Evolutionary conservation across 2,888 invertebrate genomes (phyloP).

Genomic region (Norana najaformis): DNA sequence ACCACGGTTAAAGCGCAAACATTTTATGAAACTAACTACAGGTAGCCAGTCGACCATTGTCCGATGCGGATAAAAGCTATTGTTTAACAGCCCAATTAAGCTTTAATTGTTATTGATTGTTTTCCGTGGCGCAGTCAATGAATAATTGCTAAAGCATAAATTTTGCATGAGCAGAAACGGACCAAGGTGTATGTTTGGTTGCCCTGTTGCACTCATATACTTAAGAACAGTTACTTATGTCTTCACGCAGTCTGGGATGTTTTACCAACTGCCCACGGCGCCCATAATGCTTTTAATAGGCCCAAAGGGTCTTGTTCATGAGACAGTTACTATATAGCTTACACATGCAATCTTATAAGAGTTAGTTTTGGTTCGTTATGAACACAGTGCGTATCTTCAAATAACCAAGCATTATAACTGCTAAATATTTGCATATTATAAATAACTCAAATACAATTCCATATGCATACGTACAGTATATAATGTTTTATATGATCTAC

Average conservation of each 20-base stretch:
- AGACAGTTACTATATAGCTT: too few relatives aligned
- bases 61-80: not conserved
- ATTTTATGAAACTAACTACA: too few relatives aligned
- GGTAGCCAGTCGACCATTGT: not conserved
- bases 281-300: not conserved
- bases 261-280: not conserved
- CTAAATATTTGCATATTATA: too few relatives aligned
- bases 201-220: not conserved
- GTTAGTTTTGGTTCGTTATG: too few relatives aligned
- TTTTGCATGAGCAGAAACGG: not conserved
- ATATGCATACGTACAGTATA: too few relatives aligned
- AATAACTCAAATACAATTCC: too few relatives aligned
- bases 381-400: too few relatives aligned
- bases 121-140: not conserved
- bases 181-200: not conserved
- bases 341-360: too few relatives aligned
- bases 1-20: too few relatives aligned
- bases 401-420: too few relatives aligned
- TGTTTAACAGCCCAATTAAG: not conserved
- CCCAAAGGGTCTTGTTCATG: not conserved
- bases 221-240: not conserved
- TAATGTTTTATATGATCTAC: too few relatives aligned
- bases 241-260: not conserved
- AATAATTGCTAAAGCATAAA: not conserved
- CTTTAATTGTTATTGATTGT: slow-evolving; percentile 13